Percentiles rank a stretch among this genome's conserved stretches.
Conservation (phyloP, 2,888 invertebrate genomes). For the Drosophila recens region DNA sequence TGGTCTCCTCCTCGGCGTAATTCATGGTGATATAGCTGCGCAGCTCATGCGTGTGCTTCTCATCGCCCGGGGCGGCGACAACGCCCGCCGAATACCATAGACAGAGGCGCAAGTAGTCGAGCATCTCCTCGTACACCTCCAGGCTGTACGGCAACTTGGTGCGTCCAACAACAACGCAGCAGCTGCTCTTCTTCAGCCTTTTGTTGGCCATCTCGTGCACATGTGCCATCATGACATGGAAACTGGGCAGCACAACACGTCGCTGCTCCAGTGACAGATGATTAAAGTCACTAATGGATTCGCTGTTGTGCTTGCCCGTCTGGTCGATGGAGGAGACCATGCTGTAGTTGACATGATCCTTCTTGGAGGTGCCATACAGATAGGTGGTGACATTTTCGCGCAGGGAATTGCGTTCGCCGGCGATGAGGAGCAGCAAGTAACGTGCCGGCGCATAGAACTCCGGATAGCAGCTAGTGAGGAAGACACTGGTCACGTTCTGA, state of each 20-base stretch:
- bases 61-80: constrained; percentile 88
- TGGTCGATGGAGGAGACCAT: constrained; percentile 85
- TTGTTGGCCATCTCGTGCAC: constrained; percentile 89
- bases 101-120: constrained; percentile 92
- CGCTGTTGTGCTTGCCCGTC: constrained; percentile 74
- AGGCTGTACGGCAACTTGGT: constrained; percentile 90
- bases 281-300: constrained; percentile 79
- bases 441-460: constrained; percentile 92
- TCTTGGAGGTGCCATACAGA: constrained; percentile 90
- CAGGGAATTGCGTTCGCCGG: constrained; percentile 89
- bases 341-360: constrained; percentile 86
- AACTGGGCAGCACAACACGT: constrained; percentile 88
- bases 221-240: constrained; percentile 90
- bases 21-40: constrained; percentile 87
- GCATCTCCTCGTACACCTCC: constrained; percentile 89
- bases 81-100: constrained; percentile 88
- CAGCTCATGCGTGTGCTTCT: constrained; percentile 87
- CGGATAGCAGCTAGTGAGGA: constrained; percentile 93
- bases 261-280: constrained; percentile 83
- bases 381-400: constrained; percentile 83
- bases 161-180: constrained; percentile 88
- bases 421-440: constrained; percentile 92
- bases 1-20: constrained; percentile 86
- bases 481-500: constrained; percentile 93
- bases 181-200: constrained; percentile 87